phyloP scores from a whole-genome alignment of 2,888 invertebrate species.

The Heliconius hortense region DNA sequence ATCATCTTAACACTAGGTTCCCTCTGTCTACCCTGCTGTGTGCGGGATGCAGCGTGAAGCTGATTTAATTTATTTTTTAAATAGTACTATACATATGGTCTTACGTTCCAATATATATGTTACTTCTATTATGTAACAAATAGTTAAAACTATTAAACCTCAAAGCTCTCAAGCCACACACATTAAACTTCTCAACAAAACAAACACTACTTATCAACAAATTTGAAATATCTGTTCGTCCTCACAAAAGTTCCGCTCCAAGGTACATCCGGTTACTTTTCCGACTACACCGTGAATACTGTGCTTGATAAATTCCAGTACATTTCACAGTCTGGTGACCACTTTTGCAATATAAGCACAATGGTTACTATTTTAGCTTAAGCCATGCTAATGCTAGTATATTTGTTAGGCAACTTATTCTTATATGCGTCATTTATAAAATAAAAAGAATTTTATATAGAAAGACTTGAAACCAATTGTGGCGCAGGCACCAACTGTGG shows the following conservation, averaged over 20 bases:
- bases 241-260: conserved; percentile 14
- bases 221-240: conserved; percentile 9
- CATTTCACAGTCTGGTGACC: conserved; percentile 78
- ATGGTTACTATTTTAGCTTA: conserved; percentile 44
- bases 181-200: neutral
- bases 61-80: too few species aligned
- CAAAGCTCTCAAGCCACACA: neutral
- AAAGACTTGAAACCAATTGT: neutral
- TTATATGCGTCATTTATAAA: neutral
- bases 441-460: neutral
- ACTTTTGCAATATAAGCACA: conserved; percentile 41
- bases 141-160: too few species aligned
- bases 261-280: conserved; percentile 28
- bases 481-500: too few species aligned
- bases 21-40: too few species aligned
- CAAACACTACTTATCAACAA: neutral
- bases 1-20: too few species aligned
- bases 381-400: conserved; percentile 42
- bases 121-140: neutral
- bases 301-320: conserved; percentile 49
- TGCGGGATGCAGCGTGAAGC: too few species aligned
- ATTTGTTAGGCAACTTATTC: conserved; percentile 37
- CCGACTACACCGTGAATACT: conserved; percentile 36
- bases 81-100: too few species aligned
- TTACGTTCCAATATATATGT: too few species aligned